Evolutionary conservation across 2,797 vertebrate species (phyloP).

Genomic region (Falco concolor): DNA sequence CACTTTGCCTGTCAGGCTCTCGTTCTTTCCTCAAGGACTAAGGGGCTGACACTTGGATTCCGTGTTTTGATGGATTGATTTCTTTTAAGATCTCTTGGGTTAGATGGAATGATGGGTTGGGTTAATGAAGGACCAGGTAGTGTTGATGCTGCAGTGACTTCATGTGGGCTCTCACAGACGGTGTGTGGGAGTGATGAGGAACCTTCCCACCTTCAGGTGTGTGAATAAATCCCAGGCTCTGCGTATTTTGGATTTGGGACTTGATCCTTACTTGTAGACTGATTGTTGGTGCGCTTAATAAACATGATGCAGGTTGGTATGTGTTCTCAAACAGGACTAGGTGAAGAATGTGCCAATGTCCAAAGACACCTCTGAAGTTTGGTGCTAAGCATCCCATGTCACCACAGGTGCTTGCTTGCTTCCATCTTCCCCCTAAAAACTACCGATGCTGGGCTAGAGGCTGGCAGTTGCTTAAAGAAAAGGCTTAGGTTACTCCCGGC

Average conservation of each 20-base stretch:
- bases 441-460: background rate
- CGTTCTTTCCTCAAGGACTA: fast-evolving
- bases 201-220: fast-evolving
- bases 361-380: background rate
- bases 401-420: fast-evolving
- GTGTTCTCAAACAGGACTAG: background rate
- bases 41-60: background rate
- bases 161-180: fast-evolving
- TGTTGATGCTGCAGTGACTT: background rate
- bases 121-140: background rate
- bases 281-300: background rate
- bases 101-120: background rate
- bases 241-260: background rate
- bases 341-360: background rate
- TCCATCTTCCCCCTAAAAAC: background rate
- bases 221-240: background rate
- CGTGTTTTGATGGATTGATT: background rate
- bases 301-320: background rate
- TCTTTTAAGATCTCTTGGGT: background rate
- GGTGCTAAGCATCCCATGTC: background rate
- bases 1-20: background rate
- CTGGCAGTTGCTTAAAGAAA: background rate
- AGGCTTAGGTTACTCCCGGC: background rate
- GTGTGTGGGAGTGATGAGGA: background rate
- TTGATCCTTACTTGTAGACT: background rate